phyloP scores from a whole-genome alignment of 2,888 invertebrate genomes.

The Drosophila stalkeri region DNA sequence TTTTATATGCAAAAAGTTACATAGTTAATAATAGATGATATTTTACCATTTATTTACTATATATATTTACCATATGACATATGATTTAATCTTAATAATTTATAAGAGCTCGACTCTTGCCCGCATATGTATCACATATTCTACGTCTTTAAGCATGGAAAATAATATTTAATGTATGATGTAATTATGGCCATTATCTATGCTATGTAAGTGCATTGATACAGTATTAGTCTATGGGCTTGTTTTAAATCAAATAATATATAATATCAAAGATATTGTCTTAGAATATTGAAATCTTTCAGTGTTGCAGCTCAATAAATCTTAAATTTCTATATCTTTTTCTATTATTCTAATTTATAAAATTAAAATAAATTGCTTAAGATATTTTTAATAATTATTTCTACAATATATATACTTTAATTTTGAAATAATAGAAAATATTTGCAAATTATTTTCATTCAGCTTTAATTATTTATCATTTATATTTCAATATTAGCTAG shows the following conservation, averaged over 20 bases:
- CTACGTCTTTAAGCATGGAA: neutral
- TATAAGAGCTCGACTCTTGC: too few species aligned
- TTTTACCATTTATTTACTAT: too few species aligned
- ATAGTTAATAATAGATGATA: too few species aligned
- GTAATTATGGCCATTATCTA: too few species aligned
- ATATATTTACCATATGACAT: too few species aligned
- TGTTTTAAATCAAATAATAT: neutral
- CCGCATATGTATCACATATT: too few species aligned
- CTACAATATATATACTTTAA: neutral
- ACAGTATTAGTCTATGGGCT: neutral
- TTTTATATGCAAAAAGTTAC: neutral
- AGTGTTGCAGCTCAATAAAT: too few species aligned
- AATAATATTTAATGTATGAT: too few species aligned
- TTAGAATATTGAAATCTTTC: too few species aligned
- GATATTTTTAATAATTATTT: neutral
- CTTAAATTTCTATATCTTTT: neutral
- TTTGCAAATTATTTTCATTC: too few species aligned
- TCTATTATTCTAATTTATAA: neutral
- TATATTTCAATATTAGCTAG: neutral
- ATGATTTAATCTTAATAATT: neutral
- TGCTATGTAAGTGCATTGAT: neutral
- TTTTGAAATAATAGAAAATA: neutral
- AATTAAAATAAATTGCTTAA: neutral
- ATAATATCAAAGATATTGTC: neutral
- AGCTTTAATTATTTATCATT: neutral